A percentile compares a stretch with the other conserved stretches of the same genome.
Evolutionary conservation across 2,888 invertebrate species (phyloP).

Genomic region (Philaethria dido): DNA sequence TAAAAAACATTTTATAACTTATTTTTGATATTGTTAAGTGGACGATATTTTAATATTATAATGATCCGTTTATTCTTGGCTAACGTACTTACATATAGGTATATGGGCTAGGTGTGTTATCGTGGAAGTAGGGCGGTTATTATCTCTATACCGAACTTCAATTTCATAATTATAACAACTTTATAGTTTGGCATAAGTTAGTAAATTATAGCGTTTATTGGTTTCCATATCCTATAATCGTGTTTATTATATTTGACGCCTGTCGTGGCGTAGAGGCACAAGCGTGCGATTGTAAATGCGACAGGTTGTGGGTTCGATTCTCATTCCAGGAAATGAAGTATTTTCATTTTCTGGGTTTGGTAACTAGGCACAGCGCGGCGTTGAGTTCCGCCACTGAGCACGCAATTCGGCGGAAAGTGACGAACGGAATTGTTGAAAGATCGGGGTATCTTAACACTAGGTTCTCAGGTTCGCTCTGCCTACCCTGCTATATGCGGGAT

Average conservation of each 20-base stretch:
- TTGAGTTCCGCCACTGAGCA: no score
- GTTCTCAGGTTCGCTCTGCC: no score
- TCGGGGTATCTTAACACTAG: no score
- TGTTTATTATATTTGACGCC: conserved; percentile 1
- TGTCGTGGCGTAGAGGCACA: background rate
- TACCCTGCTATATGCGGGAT: no score
- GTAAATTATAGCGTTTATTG: conserved; percentile 6
- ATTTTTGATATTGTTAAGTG: conserved; percentile 39
- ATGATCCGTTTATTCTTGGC: conserved; percentile 32
- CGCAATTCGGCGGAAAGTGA: no score
- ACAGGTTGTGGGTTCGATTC: no score
- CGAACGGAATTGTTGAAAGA: no score
- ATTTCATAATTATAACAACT: conserved; percentile 21
- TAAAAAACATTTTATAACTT: conserved; percentile 37
- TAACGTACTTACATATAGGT: conserved; percentile 10
- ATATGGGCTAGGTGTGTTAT: conserved; percentile 9
- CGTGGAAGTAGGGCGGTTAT: conserved; percentile 9
- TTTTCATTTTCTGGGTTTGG: no score
- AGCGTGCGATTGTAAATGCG: no score
- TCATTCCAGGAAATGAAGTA: no score
- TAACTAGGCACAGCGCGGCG: no score
- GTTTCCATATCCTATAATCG: background rate
- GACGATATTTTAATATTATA: conserved; percentile 43
- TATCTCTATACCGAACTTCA: conserved; percentile 31
- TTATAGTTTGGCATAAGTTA: conserved; percentile 19